phyloP scores from a whole-genome alignment of 2,888 invertebrate species.

The Plemyria rubiginata region DNA sequence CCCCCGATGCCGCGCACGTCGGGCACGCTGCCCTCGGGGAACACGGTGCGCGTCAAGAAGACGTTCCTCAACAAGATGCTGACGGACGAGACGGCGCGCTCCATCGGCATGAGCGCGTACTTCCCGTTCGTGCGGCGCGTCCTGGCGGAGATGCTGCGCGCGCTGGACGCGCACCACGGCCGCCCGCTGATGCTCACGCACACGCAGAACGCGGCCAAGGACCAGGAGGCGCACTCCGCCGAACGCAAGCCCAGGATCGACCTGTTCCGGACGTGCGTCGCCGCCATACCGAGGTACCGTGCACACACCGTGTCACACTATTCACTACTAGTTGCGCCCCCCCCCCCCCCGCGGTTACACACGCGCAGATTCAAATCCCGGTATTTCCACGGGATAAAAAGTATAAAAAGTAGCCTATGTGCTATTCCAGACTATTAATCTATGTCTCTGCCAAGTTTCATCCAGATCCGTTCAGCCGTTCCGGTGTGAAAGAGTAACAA shows the following conservation, averaged over 20 bases:
- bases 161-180: conserved; percentile 97
- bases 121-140: conserved; percentile 98
- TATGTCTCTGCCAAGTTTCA: no score
- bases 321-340: no score
- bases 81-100: conserved; percentile 97
- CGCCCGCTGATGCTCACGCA: conserved; percentile 98
- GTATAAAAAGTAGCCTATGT: no score
- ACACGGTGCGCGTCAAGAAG: conserved; percentile 96
- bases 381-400: no score
- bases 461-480: no score
- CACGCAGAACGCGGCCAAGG: conserved; percentile 97
- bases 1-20: conserved; percentile 99
- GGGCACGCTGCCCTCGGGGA: conserved; percentile 97
- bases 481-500: no score
- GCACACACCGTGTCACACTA: no score
- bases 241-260: conserved; percentile 99
- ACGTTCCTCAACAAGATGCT: conserved; percentile 98
- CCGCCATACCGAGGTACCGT: conserved; percentile 93
- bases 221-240: conserved; percentile 96
- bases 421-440: no score
- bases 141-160: conserved; percentile 97
- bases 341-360: no score
- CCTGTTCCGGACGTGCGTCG: conserved; percentile 98
- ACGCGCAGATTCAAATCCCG: no score
- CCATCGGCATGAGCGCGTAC: conserved; percentile 98